Base-by-base conservation (phyloP, 92 coral and sea anemone species). In the Palythoa grandis region DNA sequence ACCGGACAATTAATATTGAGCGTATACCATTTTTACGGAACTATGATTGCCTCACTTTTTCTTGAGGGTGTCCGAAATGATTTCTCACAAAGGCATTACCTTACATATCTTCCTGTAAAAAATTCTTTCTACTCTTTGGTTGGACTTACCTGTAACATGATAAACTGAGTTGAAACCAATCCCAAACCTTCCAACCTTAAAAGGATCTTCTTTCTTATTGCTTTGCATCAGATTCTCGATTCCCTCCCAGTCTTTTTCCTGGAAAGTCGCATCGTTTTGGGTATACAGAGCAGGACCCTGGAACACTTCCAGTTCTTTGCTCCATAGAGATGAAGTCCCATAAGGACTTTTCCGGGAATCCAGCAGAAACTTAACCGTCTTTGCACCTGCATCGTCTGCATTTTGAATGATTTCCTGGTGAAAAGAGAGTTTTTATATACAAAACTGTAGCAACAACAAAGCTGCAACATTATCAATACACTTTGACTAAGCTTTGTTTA, bases 371-470 rank as follows among this genome's bases (percentile, higher is more conserved):
- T 67, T 83, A n/a, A 83, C 73, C 17, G 76, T 73, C 56, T 78
- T 88, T n/a, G 91, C 91, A 6, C 91, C 91, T 58, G 91, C 91
- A 50, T 88, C 91, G 53, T 88, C 91, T 19, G 91, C 91, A 76
- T 88, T 88, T 52, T 88, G 91, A 29, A 88, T 88, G 25, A 88
- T 35, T 75, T 88, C 91, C 88, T 88, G 61, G 53, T 15, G 52
- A 63, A 83, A 14, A 48, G 47, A 29, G 37, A 19, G 4, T 29
- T 67, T 23, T 19, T 43, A 1, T 43, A 43, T 43, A 4, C 7
- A 43, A 29, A 5, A 43, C 50, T 43, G 50, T 43, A 43, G 50
- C 6, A 43, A 43, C 50, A 43, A 5, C 50, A 43, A 43, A 43
- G 50, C 50, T 43, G 7, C 50, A 43, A 43, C 50, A 43, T 43